Conservation (phyloP, 1,140 invertebrate species). For the Muscidifurax raptorellus region DNA sequence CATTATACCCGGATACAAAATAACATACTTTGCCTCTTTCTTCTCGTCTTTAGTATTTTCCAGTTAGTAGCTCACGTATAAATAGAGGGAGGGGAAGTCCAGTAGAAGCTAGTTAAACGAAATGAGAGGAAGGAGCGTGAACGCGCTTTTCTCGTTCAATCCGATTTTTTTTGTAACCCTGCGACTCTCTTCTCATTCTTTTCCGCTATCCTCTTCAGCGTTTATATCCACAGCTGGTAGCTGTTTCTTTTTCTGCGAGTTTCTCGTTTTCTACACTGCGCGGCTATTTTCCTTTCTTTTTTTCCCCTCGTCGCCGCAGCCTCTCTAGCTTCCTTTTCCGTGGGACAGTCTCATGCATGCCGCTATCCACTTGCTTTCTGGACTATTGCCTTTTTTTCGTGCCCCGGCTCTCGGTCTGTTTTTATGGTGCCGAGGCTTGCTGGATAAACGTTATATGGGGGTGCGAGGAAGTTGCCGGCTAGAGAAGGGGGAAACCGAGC, state of each 20-base stretch:
- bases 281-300: neutral
- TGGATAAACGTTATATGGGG: slow-evolving; percentile 46
- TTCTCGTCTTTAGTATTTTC: no score
- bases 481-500: neutral
- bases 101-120: slow-evolving; percentile 40
- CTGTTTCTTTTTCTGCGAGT: neutral
- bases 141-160: slow-evolving; percentile 30
- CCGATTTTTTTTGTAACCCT: slow-evolving; percentile 35
- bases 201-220: neutral
- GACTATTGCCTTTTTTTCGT: slow-evolving; percentile 21
- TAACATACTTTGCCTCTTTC: no score
- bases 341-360: slow-evolving; percentile 3
- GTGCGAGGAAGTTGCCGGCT: neutral
- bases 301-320: neutral
- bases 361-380: slow-evolving; percentile 27
- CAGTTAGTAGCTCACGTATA: no score
- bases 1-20: no score
- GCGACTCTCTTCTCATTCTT: neutral
- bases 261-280: neutral
- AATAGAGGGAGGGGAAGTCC: no score
- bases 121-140: slow-evolving; percentile 14
- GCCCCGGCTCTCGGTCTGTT: neutral
- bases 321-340: neutral
- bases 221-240: neutral
- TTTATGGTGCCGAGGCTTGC: slow-evolving; percentile 4